Conservation (phyloP, 2,113 vertebrate species). For the Gymnorhina tibicen region DNA sequence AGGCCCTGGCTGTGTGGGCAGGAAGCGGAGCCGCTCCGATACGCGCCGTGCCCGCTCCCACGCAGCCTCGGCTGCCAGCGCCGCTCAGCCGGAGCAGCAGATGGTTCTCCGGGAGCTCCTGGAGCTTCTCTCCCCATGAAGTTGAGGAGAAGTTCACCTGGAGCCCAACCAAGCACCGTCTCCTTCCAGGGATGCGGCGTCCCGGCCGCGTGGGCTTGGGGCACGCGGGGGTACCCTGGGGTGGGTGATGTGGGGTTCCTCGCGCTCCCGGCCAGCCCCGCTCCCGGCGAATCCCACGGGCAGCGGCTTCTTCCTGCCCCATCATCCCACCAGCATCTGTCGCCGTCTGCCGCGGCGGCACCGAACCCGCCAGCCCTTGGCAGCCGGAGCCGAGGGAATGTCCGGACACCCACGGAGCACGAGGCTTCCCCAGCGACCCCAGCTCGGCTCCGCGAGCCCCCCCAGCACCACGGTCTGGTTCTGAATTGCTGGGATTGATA, state of each 20-base stretch:
- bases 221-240: accelerated
- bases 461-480: accelerated
- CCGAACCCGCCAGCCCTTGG: neutral
- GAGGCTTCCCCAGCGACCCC: accelerated
- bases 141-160: constrained; percentile 26
- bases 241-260: accelerated
- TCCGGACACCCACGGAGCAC: neutral
- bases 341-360: neutral
- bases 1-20: neutral
- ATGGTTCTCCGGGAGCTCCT: neutral
- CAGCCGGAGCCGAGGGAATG: neutral
- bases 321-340: constrained; percentile 27
- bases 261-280: accelerated
- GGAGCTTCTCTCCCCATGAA: neutral
- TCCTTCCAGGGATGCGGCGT: neutral
- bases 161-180: neutral
- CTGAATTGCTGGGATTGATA: accelerated
- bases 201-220: neutral
- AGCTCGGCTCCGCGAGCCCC: neutral
- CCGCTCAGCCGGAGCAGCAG: neutral
- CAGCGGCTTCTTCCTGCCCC: neutral
- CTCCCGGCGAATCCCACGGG: neutral
- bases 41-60: constrained; percentile 28
- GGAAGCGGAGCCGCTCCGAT: neutral
- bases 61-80: neutral